These are phyloP conservation scores for Protonibea diacanthus DNA, from an alignment of 2,797 vertebrate species.

Conservation along the genomic window DNA sequence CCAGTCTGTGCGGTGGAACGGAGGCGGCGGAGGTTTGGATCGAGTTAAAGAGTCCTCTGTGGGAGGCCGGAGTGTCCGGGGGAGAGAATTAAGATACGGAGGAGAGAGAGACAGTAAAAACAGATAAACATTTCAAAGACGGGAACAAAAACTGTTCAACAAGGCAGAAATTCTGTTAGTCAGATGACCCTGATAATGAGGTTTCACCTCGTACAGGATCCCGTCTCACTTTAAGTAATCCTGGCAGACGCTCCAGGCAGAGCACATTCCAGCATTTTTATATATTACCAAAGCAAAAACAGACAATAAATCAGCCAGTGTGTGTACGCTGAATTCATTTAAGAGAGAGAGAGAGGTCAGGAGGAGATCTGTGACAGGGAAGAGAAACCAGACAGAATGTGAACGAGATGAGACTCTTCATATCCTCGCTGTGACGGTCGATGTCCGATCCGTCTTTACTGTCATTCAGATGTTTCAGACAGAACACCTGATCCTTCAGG, in stretches of 20 bases:
- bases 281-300: background rate
- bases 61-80: background rate
- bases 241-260: background rate
- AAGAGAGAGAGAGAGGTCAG: background rate
- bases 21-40: conserved; percentile 11
- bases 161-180: too few species aligned
- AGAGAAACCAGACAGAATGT: too few species aligned
- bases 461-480: too few species aligned
- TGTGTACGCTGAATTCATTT: too few species aligned
- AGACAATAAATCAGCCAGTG: background rate
- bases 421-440: too few species aligned
- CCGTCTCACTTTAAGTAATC: too few species aligned
- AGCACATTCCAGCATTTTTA: background rate
- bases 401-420: too few species aligned
- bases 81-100: background rate
- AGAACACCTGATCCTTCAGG: too few species aligned
- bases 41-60: conserved; percentile 38
- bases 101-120: background rate
- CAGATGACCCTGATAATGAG: too few species aligned
- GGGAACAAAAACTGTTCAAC: background rate
- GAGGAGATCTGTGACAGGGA: too few species aligned
- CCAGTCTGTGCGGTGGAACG: background rate
- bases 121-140: too few species aligned
- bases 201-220: background rate
- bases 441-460: too few species aligned